Conservation (phyloP, 2,888 invertebrate genomes). For the Saturnia pavonia region DNA sequence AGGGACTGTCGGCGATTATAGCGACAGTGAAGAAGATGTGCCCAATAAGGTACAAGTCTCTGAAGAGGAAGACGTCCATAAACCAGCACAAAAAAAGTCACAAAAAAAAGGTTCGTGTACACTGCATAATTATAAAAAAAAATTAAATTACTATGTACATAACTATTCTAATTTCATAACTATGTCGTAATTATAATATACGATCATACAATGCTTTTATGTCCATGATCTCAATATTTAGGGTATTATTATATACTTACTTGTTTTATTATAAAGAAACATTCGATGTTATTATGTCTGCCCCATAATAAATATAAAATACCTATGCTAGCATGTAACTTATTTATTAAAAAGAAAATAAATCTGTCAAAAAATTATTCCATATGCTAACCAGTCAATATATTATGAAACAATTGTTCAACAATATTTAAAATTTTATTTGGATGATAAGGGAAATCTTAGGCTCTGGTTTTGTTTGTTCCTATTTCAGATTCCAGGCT, state of each 20-base stretch:
- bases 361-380: background rate
- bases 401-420: background rate
- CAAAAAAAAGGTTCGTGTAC: conserved; percentile 77
- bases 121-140: background rate
- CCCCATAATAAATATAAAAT: background rate
- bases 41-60: conserved; percentile 52
- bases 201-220: background rate
- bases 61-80: conserved; percentile 69
- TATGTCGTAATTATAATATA: background rate
- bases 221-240: background rate
- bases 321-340: background rate
- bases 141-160: background rate
- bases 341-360: background rate
- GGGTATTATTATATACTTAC: background rate
- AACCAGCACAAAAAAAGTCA: conserved; percentile 70
- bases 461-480: background rate
- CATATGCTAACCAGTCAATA: background rate
- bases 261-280: background rate
- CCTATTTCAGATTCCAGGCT: background rate
- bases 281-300: too few relatives aligned
- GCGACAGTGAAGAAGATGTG: conserved; percentile 65
- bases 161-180: background rate
- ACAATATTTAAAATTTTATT: background rate
- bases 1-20: conserved; percentile 68
- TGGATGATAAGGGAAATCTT: background rate